phyloP scores from a whole-genome alignment of 2,113 vertebrate genomes.

The Zosterops pallidus region DNA sequence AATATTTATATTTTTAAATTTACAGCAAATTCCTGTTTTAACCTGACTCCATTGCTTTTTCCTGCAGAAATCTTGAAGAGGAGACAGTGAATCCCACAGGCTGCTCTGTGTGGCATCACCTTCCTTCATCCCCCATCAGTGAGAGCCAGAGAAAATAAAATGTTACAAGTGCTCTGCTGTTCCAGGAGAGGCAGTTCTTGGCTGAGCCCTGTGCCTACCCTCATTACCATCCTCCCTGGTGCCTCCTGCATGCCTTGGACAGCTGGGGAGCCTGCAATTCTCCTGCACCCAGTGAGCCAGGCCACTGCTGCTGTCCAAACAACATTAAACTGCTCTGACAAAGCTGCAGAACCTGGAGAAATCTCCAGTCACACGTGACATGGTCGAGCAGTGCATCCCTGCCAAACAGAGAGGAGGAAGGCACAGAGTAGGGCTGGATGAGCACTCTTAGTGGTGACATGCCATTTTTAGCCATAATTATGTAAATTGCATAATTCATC shows the following conservation, averaged over 20 bases:
- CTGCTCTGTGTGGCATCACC: not conserved
- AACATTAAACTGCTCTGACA: not conserved
- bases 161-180: not conserved
- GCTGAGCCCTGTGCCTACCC: not conserved
- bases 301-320: not conserved
- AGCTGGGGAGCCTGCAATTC: not conserved
- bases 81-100: not conserved
- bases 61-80: not conserved
- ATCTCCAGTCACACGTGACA: constrained; percentile 11
- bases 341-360: not conserved
- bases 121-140: not conserved
- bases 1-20: not conserved
- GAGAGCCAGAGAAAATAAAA: not conserved
- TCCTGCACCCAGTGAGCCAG: not conserved
- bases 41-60: not conserved
- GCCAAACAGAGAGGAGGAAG: not conserved
- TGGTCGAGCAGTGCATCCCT: not conserved
- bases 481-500: constrained; percentile 72
- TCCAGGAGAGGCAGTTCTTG: not conserved
- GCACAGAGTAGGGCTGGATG: constrained; percentile 22
- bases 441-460: constrained; percentile 49
- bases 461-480: constrained; percentile 73
- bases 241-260: not conserved
- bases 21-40: not conserved
- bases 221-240: not conserved